Percentiles rank a stretch among this genome's conserved stretches.
Evolutionary conservation across 2,797 vertebrate genomes (phyloP).

Genomic region (Sphenodon punctatus): DNA sequence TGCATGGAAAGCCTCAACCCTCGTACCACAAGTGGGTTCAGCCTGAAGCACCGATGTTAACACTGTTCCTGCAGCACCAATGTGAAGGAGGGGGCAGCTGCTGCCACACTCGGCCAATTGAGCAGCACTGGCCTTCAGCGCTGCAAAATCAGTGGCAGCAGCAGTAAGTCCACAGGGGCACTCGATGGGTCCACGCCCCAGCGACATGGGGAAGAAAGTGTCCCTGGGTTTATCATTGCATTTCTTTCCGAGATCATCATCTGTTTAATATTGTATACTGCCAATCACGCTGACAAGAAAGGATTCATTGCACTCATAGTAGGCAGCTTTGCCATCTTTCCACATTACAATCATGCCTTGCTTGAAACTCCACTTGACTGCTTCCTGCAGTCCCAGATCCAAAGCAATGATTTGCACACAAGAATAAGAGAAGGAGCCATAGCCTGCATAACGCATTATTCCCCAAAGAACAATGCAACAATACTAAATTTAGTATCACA

Average conservation of each 20-base stretch:
- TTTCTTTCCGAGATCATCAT: background rate
- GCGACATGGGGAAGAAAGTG: no score
- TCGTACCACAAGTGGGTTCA: no score
- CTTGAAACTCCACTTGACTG: background rate
- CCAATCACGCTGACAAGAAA: background rate
- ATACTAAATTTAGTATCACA: constrained; percentile 20
- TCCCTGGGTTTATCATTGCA: background rate
- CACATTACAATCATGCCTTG: background rate
- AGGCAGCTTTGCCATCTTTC: background rate
- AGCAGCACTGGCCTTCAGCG: no score
- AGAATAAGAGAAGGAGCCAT: constrained; percentile 12
- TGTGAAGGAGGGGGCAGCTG: no score
- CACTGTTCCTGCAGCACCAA: no score
- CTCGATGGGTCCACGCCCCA: no score
- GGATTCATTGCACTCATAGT: background rate
- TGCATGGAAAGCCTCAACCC: no score
- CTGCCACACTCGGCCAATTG: no score
- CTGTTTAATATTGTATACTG: background rate
- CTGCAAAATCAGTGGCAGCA: no score
- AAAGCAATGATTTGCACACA: constrained; percentile 1
- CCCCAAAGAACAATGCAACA: constrained; percentile 20
- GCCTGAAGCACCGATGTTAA: no score
- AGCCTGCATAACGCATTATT: constrained; percentile 24
- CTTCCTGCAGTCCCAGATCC: background rate
- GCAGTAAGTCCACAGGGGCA: no score